phyloP scores from a whole-genome alignment of 2,888 invertebrate species.

The Rhimphoctona megacephalus region DNA sequence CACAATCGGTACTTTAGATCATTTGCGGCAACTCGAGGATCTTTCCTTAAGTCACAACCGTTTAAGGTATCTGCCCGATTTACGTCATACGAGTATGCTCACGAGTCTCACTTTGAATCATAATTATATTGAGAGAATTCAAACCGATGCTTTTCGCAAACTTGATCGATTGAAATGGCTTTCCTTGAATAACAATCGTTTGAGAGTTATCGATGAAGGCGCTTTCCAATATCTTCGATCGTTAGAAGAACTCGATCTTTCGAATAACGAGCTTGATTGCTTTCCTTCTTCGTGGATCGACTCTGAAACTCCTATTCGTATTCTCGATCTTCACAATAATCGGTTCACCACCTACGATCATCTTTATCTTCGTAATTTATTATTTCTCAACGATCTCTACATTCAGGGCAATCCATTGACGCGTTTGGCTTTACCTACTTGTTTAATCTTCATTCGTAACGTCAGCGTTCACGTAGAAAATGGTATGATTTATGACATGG shows the following conservation, averaged over 20 bases:
- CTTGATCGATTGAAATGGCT: constrained; percentile 72
- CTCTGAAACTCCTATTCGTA: constrained; percentile 65
- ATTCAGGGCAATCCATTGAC: constrained; percentile 75
- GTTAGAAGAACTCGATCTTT: constrained; percentile 70
- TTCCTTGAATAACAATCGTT: constrained; percentile 73
- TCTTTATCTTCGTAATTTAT: constrained; percentile 65
- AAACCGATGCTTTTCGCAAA: constrained; percentile 67
- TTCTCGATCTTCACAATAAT: constrained; percentile 74
- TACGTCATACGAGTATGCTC: constrained; percentile 65
- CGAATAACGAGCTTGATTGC: constrained; percentile 70
- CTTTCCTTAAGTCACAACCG: constrained; percentile 74
- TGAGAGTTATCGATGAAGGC: constrained; percentile 70
- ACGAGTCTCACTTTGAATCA: constrained; percentile 73
- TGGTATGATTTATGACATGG: constrained; percentile 54
- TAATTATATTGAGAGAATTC: constrained; percentile 73
- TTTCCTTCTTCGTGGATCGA: constrained; percentile 73
- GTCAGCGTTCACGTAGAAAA: constrained; percentile 72
- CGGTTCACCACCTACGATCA: constrained; percentile 49
- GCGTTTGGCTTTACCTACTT: constrained; percentile 39
- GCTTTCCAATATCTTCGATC: constrained; percentile 66
- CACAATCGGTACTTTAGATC: constrained; percentile 69
- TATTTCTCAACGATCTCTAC: constrained; percentile 72
- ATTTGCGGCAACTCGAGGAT: constrained; percentile 68
- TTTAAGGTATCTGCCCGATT: constrained; percentile 70
- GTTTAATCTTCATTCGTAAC: constrained; percentile 69